Base-by-base conservation (phyloP, 2,113 vertebrate genomes). In the Percopsis transmontana region DNA sequence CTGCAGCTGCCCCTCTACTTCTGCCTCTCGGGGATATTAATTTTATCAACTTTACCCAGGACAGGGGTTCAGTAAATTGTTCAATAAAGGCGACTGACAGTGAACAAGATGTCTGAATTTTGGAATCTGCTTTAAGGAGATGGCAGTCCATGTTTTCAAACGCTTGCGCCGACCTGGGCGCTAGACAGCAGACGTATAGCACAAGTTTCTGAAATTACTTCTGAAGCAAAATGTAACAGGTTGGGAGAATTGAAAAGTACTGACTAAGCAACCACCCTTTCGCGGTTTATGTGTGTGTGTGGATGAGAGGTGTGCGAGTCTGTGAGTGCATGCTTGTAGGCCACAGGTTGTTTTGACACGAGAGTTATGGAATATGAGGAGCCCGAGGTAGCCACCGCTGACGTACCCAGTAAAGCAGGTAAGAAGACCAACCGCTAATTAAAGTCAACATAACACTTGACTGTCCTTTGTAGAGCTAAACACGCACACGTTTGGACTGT, bases 291-390 rank as follows among this genome's bases (percentile, higher is more conserved):
- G 27, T 47, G 50, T 44, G 70, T 52, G 68, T 70, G 44, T 74
- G 62, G 45, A 59, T 58, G 68, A 74, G 64, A 68, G 70, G 83
- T 16, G 83, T 16, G 57, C 21, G 58, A 61, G 50, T 27, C 23
- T 44, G 45, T 45, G 38, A 3, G 39, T 23, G 64, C 45, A 27
- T 18, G 52, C 41, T 52, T 64, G 54, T 38, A 27, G n/a, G 16
- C 67, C 71, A 24, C 44, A 61, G 62, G 21, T 70, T 73, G 72
- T 74, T 77, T 24, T 72, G 76, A 77, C 51, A 53, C 48, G 69
- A 83, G 69, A 83, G 87, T 86, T 73, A 93, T 93, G 92, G 92
- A 92, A 83, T 88, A 92, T 91, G 92, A 90, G 56, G 85, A 88
- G 58, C 54, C 59, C 23, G 71, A 85, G 59, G 78, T 73, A 70